Conservation (phyloP, 2,797 vertebrate species). For the Graptemys geographica region DNA sequence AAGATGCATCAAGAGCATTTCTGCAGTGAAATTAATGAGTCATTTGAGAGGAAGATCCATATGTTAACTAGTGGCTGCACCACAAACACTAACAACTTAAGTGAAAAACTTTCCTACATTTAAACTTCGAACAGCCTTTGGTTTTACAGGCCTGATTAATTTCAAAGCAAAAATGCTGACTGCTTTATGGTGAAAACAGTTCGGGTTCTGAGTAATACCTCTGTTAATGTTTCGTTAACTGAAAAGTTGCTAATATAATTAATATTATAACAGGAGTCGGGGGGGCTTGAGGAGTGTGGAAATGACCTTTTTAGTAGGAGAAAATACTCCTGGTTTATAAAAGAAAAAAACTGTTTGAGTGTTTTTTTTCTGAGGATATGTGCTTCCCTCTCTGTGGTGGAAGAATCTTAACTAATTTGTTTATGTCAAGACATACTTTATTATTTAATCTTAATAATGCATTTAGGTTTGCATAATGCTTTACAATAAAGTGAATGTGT, state of each 20-base stretch:
- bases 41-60: conserved; percentile 71
- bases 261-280: neutral
- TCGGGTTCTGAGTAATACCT: neutral
- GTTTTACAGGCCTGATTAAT: conserved; percentile 31
- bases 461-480: neutral
- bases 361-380: neutral
- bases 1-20: conserved; percentile 72
- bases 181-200: neutral
- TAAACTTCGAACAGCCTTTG: conserved; percentile 28
- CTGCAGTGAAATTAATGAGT: conserved; percentile 71
- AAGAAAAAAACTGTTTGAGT: neutral
- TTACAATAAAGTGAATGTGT: neutral
- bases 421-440: neutral
- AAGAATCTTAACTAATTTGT: neutral
- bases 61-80: conserved; percentile 57
- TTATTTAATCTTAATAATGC: neutral
- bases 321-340: neutral
- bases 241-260: neutral
- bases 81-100: conserved; percentile 64
- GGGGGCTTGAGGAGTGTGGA: neutral
- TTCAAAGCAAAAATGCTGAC: conserved; percentile 10
- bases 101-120: conserved; percentile 50
- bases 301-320: neutral
- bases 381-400: neutral
- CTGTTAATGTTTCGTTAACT: neutral